These are phyloP conservation scores for Falco novaeseelandiae DNA, from an alignment of 2,797 vertebrate species.

Conservation along the genomic window DNA sequence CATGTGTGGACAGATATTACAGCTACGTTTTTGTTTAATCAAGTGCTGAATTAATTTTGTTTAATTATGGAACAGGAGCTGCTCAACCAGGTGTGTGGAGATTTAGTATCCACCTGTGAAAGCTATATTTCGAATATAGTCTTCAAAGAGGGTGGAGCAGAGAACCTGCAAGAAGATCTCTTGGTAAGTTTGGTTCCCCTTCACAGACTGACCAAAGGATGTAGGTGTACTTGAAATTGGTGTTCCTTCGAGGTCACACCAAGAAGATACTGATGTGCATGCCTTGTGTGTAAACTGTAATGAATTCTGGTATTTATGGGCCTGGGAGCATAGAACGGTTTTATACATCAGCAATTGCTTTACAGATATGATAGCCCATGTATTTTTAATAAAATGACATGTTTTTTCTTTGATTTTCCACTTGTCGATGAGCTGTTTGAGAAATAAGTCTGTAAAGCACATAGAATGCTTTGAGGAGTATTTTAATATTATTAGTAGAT, in stretches of 20 bases:
- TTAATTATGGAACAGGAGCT: conserved; percentile 77
- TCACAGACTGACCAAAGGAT: background rate
- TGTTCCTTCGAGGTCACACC: background rate
- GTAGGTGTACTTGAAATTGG: background rate
- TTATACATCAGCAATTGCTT: background rate
- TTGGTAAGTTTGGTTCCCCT: conserved; percentile 79
- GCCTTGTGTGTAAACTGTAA: background rate
- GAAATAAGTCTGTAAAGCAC: background rate
- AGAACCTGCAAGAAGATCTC: conserved; percentile 83
- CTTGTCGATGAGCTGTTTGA: background rate
- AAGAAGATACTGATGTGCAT: background rate
- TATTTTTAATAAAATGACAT: background rate
- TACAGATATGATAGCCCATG: background rate
- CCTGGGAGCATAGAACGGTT: background rate
- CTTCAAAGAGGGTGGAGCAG: conserved; percentile 79
- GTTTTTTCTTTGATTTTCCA: background rate
- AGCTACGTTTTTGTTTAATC: conserved; percentile 22
- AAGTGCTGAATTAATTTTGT: background rate
- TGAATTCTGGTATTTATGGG: background rate
- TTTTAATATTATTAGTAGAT: background rate
- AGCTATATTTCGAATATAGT: conserved; percentile 82
- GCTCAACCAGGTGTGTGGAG: conserved; percentile 83
- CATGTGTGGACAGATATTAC: background rate
- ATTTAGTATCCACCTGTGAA: conserved; percentile 85
- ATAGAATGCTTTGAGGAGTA: background rate